Conservation (phyloP, 2,113 vertebrate species). For the Syngnathoides biaculeatus region DNA sequence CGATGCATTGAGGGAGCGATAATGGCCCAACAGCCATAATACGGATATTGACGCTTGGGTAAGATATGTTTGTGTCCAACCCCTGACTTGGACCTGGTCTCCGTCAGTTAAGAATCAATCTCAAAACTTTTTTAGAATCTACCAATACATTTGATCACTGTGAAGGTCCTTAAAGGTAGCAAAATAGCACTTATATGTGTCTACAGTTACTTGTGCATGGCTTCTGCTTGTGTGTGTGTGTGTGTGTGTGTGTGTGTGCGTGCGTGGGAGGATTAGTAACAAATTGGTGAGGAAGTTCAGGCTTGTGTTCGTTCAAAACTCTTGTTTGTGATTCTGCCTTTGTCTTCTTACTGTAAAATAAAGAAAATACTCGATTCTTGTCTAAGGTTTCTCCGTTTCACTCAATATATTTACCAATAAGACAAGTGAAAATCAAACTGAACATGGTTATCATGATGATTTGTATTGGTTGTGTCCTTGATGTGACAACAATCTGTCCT, state of each 20-base stretch:
- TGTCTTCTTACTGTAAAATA: constrained; percentile 3
- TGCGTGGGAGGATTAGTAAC: not conserved
- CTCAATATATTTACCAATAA: not conserved
- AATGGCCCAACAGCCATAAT: not conserved
- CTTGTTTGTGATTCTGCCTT: not conserved
- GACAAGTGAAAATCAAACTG: not conserved
- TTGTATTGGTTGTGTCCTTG: no score
- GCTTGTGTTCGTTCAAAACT: not conserved
- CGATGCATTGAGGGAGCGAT: no score
- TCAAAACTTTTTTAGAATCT: not conserved
- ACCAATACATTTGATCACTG: constrained; percentile 27
- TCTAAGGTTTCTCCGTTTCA: not conserved
- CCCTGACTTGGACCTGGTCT: not conserved
- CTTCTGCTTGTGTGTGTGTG: constrained; percentile 2
- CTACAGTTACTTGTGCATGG: constrained; percentile 39
- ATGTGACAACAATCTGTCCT: no score
- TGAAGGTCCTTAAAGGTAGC: constrained; percentile 27
- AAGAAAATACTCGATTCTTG: not conserved
- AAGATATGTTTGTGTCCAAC: not conserved
- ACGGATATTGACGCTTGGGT: not conserved
- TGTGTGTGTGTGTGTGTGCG: not conserved
- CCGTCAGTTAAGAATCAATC: not conserved
- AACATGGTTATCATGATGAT: no score
- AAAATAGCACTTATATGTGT: constrained; percentile 15
- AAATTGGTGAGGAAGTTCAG: not conserved